Conservation (phyloP, 1,140 invertebrate species). For the Hermetia illucens region DNA sequence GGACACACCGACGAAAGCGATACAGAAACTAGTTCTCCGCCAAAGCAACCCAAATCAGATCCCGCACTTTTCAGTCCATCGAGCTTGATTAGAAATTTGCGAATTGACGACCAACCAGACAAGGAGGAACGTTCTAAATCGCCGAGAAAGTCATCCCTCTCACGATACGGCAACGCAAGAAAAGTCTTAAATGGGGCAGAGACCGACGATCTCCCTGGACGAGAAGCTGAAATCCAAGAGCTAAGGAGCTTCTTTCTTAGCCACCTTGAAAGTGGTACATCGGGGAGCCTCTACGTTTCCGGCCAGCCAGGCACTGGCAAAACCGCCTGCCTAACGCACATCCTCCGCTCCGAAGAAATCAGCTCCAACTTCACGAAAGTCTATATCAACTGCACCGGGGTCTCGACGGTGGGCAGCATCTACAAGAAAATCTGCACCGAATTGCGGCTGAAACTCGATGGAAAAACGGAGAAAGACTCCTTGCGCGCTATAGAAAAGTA, state of each 20-base stretch:
- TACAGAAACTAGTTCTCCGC: too few relatives aligned
- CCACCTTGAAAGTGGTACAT: conserved; percentile 47
- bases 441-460: conserved; percentile 37
- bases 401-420: conserved; percentile 57
- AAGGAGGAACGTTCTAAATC: neutral
- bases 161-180: conserved; percentile 37
- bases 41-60: conserved; percentile 13
- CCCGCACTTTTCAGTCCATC: conserved; percentile 19
- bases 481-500: conserved; percentile 49
- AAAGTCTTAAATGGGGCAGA: conserved; percentile 55
- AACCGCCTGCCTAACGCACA: conserved; percentile 69
- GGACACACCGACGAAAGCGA: too few relatives aligned
- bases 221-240: conserved; percentile 60
- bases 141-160: neutral
- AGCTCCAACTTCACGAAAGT: conserved; percentile 45
- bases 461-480: conserved; percentile 43
- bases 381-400: conserved; percentile 69
- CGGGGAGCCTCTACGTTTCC: conserved; percentile 82
- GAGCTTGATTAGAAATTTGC: conserved; percentile 20
- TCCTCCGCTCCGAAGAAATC: conserved; percentile 47
- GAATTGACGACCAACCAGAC: conserved; percentile 22
- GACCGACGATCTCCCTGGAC: conserved; percentile 52
- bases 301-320: conserved; percentile 92
- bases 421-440: conserved; percentile 55
- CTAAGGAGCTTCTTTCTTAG: conserved; percentile 53